Evolutionary conservation across 2,888 invertebrate species (phyloP).

Genomic region (Mimas tiliae): DNA sequence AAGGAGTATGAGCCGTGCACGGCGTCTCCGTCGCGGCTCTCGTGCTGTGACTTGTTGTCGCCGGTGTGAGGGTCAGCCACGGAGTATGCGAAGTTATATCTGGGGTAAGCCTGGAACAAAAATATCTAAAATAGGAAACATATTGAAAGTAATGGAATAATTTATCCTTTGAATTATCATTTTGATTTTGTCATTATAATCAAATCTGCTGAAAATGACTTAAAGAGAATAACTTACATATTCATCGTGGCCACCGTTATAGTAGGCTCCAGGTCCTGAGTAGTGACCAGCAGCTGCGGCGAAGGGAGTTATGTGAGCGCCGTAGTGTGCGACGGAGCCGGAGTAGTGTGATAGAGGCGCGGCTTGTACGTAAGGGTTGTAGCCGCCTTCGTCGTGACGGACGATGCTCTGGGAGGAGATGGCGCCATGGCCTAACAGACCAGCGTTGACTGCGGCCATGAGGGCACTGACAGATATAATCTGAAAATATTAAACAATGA

Average conservation of each 20-base stretch:
- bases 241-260: constrained; percentile 47
- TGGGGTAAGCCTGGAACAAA: constrained; percentile 62
- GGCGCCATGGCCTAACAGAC: constrained; percentile 64
- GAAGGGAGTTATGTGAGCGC: constrained; percentile 44
- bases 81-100: constrained; percentile 79
- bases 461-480: constrained; percentile 69
- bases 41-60: constrained; percentile 83
- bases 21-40: constrained; percentile 78
- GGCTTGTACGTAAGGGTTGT: constrained; percentile 45
- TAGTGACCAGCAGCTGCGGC: constrained; percentile 38
- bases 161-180: no score
- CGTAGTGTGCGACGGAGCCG: constrained; percentile 35
- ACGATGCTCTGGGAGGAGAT: constrained; percentile 68
- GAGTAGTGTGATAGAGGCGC: constrained; percentile 46
- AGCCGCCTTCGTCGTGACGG: constrained; percentile 62
- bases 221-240: constrained; percentile 49
- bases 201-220: constrained; percentile 28
- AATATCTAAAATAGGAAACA: not conserved
- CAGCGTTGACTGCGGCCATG: constrained; percentile 76
- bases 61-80: constrained; percentile 84
- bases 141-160: not conserved
- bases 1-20: constrained; percentile 86
- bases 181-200: not conserved
- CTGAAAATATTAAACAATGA: constrained; percentile 50
- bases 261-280: constrained; percentile 41